phyloP scores from a whole-genome alignment of 2,797 vertebrate genomes.

The Triplophysa bombifrons region DNA sequence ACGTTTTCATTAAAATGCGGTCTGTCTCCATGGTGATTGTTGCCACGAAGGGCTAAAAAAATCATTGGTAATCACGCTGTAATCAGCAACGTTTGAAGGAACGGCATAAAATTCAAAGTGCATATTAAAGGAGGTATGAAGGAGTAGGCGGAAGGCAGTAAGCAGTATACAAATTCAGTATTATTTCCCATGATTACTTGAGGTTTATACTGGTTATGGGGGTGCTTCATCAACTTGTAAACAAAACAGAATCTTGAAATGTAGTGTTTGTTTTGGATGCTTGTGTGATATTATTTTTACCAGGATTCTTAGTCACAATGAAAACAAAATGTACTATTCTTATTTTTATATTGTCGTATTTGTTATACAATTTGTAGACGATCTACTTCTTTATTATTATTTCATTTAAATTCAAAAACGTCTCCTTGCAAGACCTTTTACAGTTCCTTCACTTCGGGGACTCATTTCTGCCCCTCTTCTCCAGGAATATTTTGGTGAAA shows the following conservation, averaged over 20 bases:
- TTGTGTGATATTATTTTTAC: background rate
- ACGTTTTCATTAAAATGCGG: constrained; percentile 67
- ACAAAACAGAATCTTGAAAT: background rate
- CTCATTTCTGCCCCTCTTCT: too few relatives aligned
- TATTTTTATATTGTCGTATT: too few relatives aligned
- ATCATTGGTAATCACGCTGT: constrained; percentile 49
- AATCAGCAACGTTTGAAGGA: constrained; percentile 45
- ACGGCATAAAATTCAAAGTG: constrained; percentile 24
- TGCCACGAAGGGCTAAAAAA: constrained; percentile 66
- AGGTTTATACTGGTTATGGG: background rate
- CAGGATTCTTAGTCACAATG: background rate
- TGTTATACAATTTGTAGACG: too few relatives aligned
- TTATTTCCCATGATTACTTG: constrained; percentile 7
- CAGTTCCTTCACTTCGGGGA: too few relatives aligned
- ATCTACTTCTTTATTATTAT: too few relatives aligned
- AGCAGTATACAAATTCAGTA: background rate
- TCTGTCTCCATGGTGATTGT: constrained; percentile 74
- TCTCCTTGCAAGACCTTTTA: too few relatives aligned
- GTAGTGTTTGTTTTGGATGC: background rate
- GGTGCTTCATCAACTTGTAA: background rate
- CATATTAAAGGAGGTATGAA: constrained; percentile 24
- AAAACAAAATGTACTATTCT: too few relatives aligned
- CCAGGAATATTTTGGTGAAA: too few relatives aligned
- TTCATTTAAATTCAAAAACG: too few relatives aligned
- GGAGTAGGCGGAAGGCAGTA: background rate